phyloP scores from a whole-genome alignment of 1,140 invertebrate species.

The Acyrthosiphon pisum region DNA sequence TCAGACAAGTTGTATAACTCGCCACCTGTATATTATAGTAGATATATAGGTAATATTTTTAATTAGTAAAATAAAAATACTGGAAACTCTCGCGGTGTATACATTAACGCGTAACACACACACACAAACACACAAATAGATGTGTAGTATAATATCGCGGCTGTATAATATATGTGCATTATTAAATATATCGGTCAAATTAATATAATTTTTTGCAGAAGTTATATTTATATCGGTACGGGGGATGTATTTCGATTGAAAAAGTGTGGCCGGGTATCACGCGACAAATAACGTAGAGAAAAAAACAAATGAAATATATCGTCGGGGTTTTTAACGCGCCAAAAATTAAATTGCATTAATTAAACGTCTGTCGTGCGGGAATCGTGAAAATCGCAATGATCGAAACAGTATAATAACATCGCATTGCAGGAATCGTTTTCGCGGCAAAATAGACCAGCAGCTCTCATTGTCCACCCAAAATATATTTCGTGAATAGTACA shows the following conservation, averaged over 20 bases:
- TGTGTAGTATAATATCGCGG: background rate
- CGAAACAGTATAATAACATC: background rate
- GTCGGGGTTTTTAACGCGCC: too few species aligned
- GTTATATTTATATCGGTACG: background rate
- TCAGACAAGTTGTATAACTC: background rate
- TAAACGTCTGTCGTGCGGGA: background rate
- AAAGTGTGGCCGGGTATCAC: background rate
- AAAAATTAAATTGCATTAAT: background rate
- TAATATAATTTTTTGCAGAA: background rate
- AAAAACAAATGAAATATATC: background rate
- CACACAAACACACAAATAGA: background rate
- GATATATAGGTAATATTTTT: background rate
- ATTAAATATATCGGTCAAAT: background rate
- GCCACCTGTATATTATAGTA: background rate
- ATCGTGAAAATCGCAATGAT: background rate
- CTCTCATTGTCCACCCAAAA: background rate
- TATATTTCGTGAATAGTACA: background rate
- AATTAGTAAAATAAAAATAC: constrained; percentile 3
- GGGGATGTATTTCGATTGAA: background rate
- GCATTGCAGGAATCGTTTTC: background rate
- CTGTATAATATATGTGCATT: background rate
- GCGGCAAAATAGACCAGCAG: background rate
- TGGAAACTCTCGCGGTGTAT: background rate
- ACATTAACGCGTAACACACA: background rate
- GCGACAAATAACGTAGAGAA: background rate